A percentile compares a stretch with the other conserved stretches of the same genome.
These are phyloP conservation scores for Schizopygopsis malacanthus DNA, from an alignment of 2,797 vertebrate genomes.

Conservation along the genomic window DNA sequence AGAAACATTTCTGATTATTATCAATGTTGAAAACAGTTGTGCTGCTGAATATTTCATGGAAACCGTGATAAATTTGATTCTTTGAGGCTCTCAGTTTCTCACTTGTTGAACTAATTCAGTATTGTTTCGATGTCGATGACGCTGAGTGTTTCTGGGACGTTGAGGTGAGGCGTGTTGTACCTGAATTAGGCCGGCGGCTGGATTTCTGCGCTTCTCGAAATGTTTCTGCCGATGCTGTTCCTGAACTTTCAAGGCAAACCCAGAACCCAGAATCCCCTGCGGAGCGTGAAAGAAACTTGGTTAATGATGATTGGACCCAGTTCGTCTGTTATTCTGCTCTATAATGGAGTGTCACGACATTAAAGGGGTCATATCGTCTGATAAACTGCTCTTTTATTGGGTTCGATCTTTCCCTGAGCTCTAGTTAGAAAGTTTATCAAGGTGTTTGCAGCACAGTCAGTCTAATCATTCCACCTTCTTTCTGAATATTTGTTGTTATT, in stretches of 20 bases:
- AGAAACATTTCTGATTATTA: neutral
- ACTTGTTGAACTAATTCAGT: neutral
- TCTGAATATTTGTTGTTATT: neutral
- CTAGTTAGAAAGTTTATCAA: neutral
- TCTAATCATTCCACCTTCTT: neutral
- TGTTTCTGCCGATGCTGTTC: conserved; percentile 98
- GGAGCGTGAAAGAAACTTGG: conserved; percentile 9
- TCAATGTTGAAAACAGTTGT: neutral
- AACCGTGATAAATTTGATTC: neutral
- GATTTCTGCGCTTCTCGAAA: conserved; percentile 96
- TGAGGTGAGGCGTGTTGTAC: conserved; percentile 66
- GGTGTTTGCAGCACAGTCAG: neutral
- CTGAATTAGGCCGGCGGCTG: conserved; percentile 95
- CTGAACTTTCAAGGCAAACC: conserved; percentile 97
- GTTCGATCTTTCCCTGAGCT: neutral
- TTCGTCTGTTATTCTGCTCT: neutral
- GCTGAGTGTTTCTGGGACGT: conserved; percentile 8
- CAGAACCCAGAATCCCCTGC: conserved; percentile 95
- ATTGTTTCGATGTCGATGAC: neutral
- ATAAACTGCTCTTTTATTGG: neutral
- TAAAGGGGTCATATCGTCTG: neutral
- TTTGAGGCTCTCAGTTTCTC: neutral
- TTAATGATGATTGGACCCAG: neutral
- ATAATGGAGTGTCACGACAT: neutral
- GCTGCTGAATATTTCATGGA: neutral